These are phyloP conservation scores for Cariama cristata DNA, from an alignment of 2,113 vertebrate genomes.

Conservation along the genomic window DNA sequence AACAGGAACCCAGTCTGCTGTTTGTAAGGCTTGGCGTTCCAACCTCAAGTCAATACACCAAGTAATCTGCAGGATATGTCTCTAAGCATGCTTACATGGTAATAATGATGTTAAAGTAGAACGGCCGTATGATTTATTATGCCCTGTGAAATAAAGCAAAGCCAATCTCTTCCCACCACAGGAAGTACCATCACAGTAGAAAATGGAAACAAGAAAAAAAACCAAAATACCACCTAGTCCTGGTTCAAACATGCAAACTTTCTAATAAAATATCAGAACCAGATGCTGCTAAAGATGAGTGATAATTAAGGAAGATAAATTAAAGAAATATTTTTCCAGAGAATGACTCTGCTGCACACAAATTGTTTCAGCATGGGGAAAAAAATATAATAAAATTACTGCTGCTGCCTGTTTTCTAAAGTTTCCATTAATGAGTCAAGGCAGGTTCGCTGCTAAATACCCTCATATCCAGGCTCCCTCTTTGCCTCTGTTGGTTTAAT, in stretches of 20 bases:
- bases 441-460: constrained; percentile 65
- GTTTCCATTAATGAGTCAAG: constrained; percentile 73
- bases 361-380: constrained; percentile 77
- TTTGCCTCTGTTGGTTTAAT: constrained; percentile 59
- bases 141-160: constrained; percentile 70
- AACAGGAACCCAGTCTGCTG: constrained; percentile 39
- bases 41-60: constrained; percentile 70
- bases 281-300: constrained; percentile 80
- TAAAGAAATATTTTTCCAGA: constrained; percentile 78
- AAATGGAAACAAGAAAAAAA: constrained; percentile 73
- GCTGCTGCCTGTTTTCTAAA: constrained; percentile 69
- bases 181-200: constrained; percentile 71
- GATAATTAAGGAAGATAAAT: constrained; percentile 84
- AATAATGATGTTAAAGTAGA: constrained; percentile 65
- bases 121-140: constrained; percentile 73
- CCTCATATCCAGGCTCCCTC: constrained; percentile 38
- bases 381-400: constrained; percentile 69
- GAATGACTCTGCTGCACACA: constrained; percentile 71
- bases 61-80: constrained; percentile 54
- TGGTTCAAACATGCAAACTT: constrained; percentile 73
- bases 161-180: constrained; percentile 63
- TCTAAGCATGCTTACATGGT: constrained; percentile 64
- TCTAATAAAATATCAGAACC: constrained; percentile 83
- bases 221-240: constrained; percentile 57
- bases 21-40: constrained; percentile 55